phyloP scores from a whole-genome alignment of 1,140 invertebrate species.

The Drosophila ogumai region DNA sequence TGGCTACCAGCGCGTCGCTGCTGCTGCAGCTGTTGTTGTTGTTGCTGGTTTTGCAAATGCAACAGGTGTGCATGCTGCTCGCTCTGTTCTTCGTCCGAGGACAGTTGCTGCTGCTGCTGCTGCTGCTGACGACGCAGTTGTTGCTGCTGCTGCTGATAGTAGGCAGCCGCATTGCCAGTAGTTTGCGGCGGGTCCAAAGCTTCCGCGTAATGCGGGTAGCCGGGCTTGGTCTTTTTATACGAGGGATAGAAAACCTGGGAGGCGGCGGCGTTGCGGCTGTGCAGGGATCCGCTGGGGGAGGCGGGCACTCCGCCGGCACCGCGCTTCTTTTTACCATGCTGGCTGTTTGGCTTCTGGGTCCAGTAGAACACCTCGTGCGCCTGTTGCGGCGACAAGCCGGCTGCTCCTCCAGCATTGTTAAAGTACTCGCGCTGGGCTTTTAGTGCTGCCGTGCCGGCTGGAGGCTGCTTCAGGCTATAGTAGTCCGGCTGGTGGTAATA shows the following conservation, averaged over 20 bases:
- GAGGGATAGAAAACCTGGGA: conserved; percentile 83
- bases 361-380: conserved; percentile 81
- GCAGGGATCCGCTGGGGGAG: conserved; percentile 77
- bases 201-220: conserved; percentile 77
- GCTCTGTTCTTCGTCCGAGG: conserved; percentile 78
- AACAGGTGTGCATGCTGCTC: conserved; percentile 76
- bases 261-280: conserved; percentile 74
- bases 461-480: conserved; percentile 76
- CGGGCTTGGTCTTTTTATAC: conserved; percentile 85
- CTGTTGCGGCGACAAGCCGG: conserved; percentile 64
- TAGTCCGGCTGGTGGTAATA: conserved; percentile 83
- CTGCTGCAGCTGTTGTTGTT: conserved; percentile 18
- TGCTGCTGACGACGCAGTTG: conserved; percentile 60
- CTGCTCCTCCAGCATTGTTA: conserved; percentile 59
- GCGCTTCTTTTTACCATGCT: conserved; percentile 79
- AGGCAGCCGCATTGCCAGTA: conserved; percentile 53
- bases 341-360: conserved; percentile 80
- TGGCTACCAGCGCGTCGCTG: conserved; percentile 62
- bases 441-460: conserved; percentile 10
- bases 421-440: conserved; percentile 63
- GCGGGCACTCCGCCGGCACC: conserved; percentile 61
- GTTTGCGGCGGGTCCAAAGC: conserved; percentile 65
- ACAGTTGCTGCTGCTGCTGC: conserved; percentile 71
- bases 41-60: conserved; percentile 67
- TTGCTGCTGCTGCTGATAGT: conserved; percentile 71